Evolutionary conservation across 92 coral and sea anemone genomes (phyloP), one percentile per base, ranked within the genome.

Genomic region (Siderastrea siderea): DNA sequence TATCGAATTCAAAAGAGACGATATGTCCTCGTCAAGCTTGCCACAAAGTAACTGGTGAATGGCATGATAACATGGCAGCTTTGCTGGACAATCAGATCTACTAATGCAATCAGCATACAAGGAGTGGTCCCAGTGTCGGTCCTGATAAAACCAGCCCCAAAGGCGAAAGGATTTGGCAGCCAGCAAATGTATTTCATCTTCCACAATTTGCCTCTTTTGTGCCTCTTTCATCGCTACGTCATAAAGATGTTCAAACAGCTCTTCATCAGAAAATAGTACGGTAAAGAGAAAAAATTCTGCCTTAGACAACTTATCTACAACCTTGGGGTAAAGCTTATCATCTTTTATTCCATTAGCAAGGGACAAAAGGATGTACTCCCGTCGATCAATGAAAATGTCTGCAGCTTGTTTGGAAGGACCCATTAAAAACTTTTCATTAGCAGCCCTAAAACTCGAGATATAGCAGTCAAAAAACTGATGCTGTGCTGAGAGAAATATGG

Each of bases 41-140:
- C 72, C 45, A 45, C 72, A 26, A 16, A 67, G 47, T 3, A 45
- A 14, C 72, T 26, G 72, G 10, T 26, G 72, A 67, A 26, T 8
- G 9, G 13, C 48, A 17, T 16, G 72, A 59, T 67, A 67, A 7
- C 72, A 67, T 6, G 14, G 8, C 15, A 26, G 72, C 48, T 67
- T 67, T 17, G 80, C 69, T 53, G 63, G 49, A 71, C 48, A 77
- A 55, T 82, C 90, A 64, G 68, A 10, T 19, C 49, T 45, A 15
- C 38, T 26, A 26, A 26, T 26, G 38, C 38, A 26, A 26, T 26
- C 38, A 26, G 38, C 38, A 7, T 69, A 74, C 15, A 47, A 76
- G 50, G 67, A 86, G 48, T 64, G 83, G 38, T 86, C 69, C 69
- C 17, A 5, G 19, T 26, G 17, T 14, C 11, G 14, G 19, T 14